Percentiles rank a stretch among this genome's conserved stretches.
Evolutionary conservation across 2,113 vertebrate genomes (phyloP).

Genomic region (Ariopsis seemanni): DNA sequence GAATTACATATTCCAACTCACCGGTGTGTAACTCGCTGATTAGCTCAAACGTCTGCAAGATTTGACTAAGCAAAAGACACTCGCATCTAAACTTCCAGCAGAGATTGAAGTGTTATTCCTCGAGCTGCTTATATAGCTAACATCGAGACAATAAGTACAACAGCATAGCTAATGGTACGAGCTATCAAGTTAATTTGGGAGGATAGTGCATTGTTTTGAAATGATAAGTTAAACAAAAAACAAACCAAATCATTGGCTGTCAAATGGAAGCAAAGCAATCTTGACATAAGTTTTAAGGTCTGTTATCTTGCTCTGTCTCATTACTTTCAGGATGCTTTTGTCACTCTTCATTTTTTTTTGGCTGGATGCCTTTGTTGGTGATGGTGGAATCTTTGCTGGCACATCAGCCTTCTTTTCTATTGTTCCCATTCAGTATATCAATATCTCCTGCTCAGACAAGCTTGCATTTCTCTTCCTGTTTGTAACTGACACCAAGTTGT

Average conservation of each 20-base stretch:
- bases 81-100: not conserved
- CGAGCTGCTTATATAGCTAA: not conserved
- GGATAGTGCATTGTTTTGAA: not conserved
- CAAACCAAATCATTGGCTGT: not conserved
- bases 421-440: not conserved
- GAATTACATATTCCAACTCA: not conserved
- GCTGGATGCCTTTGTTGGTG: not conserved
- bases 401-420: not conserved
- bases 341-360: not conserved
- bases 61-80: not conserved
- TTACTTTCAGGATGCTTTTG: constrained; percentile 5
- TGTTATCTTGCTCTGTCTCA: not conserved
- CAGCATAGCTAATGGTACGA: not conserved
- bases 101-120: not conserved
- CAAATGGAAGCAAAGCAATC: not conserved
- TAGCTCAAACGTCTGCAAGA: not conserved
- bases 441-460: not conserved
- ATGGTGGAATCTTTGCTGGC: not conserved
- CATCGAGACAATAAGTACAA: not conserved
- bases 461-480: not conserved
- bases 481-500: not conserved
- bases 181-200: not conserved
- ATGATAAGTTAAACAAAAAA: not conserved
- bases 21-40: not conserved
- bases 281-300: not conserved